Base-by-base conservation (phyloP, 2,113 vertebrate genomes). In the Callocephalon fimbriatum region DNA sequence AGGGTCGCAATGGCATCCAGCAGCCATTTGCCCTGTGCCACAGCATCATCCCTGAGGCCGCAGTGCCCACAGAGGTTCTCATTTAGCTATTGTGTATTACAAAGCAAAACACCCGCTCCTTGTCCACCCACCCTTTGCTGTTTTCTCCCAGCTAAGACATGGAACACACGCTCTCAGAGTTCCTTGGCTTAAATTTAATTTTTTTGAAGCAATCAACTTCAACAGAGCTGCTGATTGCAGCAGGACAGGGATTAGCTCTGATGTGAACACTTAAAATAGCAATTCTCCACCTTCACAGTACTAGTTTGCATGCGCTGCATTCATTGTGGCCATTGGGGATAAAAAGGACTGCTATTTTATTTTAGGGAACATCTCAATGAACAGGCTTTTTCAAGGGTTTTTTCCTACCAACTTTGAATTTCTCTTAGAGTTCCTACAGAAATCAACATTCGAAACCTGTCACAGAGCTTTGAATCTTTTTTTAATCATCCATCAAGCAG, bases 201-300 rank as follows among this genome's bases (percentile, higher is more conserved):
- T 91, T 95, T 91, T 81, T 92, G 93, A 93, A 73, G 73, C 80
- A 93, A 96, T 96, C 89, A 84, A 2, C 67, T 90, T 95, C 67
- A 84, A 19, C 76, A 81, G 56, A 95, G 83, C 32, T 97, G 96
- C 94, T 96, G 93, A 96, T 81, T 63, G 84, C 91, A 94, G 91
- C 93, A 96, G 81, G 80, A 90, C 65, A 47, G 93, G 86, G 73
- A 95, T 95, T 95, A 90, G 59, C 35, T 84, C 45, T 68, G 71
- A 0, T 74, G 68, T 45, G 63, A 90, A n/a, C 66, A 74, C 44
- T 29, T 71, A 15, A 93, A 94, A 88, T 51, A 84, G 51, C 63
- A 63, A 51, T 68, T 65, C 47, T 67, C 22, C 42, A 62, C 70
- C n/a, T 73, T 68, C 89, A 77, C 67, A 44, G 20, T 6, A 32